phyloP scores from a whole-genome alignment of 2,797 vertebrate species.

The Galago senegalensis region DNA sequence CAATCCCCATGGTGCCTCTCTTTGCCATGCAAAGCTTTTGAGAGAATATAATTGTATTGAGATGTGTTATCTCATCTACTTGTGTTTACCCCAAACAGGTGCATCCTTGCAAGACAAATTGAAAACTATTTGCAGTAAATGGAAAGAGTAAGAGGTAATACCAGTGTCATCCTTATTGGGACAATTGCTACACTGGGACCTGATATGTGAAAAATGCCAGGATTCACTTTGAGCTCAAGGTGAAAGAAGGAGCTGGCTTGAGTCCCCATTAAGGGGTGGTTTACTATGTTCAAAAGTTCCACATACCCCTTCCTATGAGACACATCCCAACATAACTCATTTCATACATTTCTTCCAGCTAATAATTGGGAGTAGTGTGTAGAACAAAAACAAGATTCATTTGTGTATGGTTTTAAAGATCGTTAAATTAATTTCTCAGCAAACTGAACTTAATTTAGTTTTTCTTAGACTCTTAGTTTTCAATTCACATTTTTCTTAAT shows the following conservation, averaged over 20 bases:
- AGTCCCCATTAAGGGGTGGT: accelerated
- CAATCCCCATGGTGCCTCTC: background rate
- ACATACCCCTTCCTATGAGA: background rate
- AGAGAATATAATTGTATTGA: background rate
- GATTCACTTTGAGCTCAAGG: background rate
- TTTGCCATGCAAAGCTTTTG: background rate
- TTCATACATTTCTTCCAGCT: background rate
- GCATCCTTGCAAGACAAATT: background rate
- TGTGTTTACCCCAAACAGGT: background rate
- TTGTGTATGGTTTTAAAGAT: conserved; percentile 68
- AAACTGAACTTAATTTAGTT: conserved; percentile 73
- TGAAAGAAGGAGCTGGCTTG: background rate
- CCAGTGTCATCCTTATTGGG: background rate
- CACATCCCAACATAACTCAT: background rate
- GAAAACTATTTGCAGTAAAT: conserved; percentile 10
- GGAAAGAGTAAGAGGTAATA: conserved; percentile 29
- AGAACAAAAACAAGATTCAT: conserved; percentile 54
- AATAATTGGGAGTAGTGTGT: conserved; percentile 58
- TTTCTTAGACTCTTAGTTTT: conserved; percentile 62
- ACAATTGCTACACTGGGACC: background rate
- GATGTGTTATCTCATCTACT: background rate
- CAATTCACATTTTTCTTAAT: conserved; percentile 26
- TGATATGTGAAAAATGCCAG: background rate
- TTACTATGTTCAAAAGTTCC: background rate
- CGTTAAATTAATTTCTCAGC: conserved; percentile 64